Conservation (phyloP, 2,113 vertebrate genomes). For the Rhea americana region DNA sequence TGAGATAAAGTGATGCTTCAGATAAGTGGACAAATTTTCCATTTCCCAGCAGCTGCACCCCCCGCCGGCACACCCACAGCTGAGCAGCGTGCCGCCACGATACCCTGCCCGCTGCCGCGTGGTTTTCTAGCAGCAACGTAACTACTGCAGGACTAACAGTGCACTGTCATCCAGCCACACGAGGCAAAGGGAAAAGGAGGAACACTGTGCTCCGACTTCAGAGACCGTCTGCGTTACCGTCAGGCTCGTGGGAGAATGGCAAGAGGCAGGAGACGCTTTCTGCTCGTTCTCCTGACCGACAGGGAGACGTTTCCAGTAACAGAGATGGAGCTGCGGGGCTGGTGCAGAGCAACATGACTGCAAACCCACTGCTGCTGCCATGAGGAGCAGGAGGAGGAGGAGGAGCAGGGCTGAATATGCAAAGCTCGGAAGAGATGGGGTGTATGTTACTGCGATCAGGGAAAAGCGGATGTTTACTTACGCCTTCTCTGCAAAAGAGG, state of each 20-base stretch:
- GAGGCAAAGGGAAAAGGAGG: background rate
- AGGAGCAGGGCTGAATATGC: rapidly evolving
- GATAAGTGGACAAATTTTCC: background rate
- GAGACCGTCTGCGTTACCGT: background rate
- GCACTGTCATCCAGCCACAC: background rate
- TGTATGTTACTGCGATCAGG: background rate
- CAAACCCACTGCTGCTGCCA: background rate
- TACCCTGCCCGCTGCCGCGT: background rate
- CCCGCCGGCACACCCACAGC: background rate
- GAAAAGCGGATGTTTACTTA: background rate
- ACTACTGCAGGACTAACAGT: no score
- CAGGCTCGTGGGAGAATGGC: background rate
- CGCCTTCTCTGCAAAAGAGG: background rate
- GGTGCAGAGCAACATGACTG: background rate
- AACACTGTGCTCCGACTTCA: background rate
- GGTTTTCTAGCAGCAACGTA: no score
- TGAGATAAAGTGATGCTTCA: background rate
- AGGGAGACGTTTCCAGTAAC: background rate
- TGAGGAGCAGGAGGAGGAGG: background rate
- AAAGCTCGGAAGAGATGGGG: background rate
- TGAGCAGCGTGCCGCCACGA: background rate
- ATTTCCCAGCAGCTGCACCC: background rate
- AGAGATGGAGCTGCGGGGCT: background rate
- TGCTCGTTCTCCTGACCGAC: background rate
- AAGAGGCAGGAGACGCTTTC: background rate